A percentile compares a stretch with the other conserved stretches of the same genome.
Evolutionary conservation across 2,888 invertebrate species (phyloP).

Genomic region (Drepana falcataria): DNA sequence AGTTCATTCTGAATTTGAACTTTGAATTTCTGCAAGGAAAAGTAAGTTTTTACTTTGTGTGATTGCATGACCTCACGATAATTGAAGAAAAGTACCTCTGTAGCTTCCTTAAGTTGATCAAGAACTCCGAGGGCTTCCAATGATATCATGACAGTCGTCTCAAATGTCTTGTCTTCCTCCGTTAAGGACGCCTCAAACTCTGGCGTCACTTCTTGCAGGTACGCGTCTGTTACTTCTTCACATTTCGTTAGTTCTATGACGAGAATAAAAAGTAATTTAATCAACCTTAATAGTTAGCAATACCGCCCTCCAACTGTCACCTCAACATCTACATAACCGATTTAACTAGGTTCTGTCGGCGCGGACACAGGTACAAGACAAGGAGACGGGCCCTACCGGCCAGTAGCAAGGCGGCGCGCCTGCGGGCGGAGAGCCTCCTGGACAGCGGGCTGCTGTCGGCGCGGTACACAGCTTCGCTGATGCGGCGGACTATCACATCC

Average conservation of each 20-base stretch:
- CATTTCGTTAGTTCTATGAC: constrained; percentile 58
- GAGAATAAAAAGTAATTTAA: background rate
- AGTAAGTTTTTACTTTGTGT: background rate
- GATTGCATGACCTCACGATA: background rate
- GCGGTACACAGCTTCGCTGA: constrained; percentile 61
- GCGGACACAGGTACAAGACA: no score
- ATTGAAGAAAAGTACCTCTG: constrained; percentile 84
- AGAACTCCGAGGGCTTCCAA: constrained; percentile 91
- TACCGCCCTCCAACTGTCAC: no score
- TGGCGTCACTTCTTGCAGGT: constrained; percentile 66
- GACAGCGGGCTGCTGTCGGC: constrained; percentile 49
- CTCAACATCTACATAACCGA: no score
- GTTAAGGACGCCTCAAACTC: constrained; percentile 66
- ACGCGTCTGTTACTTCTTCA: constrained; percentile 66
- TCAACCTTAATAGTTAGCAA: no score
- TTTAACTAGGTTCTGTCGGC: no score
- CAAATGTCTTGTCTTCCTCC: constrained; percentile 67
- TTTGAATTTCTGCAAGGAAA: constrained; percentile 82
- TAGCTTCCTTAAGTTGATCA: constrained; percentile 89
- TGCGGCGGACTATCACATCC: constrained; percentile 48
- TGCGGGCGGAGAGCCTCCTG: constrained; percentile 47
- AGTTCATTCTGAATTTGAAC: constrained; percentile 90
- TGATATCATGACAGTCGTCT: constrained; percentile 83
- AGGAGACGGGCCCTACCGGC: constrained; percentile 40
- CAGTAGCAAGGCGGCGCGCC: constrained; percentile 53